Evolutionary conservation across 2,888 invertebrate genomes (phyloP).

Genomic region (Griposia aprilina): DNA sequence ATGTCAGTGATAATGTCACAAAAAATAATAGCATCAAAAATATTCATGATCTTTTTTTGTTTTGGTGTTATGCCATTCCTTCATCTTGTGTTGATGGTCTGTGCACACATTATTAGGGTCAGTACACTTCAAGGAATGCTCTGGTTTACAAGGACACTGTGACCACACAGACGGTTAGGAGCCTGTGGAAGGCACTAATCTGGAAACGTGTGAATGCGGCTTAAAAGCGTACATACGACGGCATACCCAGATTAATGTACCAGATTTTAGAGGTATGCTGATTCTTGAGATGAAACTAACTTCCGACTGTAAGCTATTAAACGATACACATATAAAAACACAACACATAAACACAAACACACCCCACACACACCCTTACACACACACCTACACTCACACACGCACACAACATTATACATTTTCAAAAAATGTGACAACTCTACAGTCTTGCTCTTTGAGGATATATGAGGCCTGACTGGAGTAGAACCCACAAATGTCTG

Average conservation of each 20-base stretch:
- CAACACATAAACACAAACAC: too few relatives aligned
- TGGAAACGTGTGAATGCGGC: neutral
- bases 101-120: neutral
- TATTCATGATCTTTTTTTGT: slow-evolving; percentile 3
- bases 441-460: neutral
- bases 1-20: slow-evolving; percentile 2
- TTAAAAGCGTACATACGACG: too few relatives aligned
- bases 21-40: neutral
- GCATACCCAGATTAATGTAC: neutral
- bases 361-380: too few relatives aligned
- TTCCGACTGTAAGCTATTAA: neutral
- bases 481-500: neutral
- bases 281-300: neutral
- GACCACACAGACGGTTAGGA: neutral
- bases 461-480: neutral
- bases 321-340: too few relatives aligned
- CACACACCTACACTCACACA: too few relatives aligned
- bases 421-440: neutral
- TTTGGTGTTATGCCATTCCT: neutral
- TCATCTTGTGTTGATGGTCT: neutral
- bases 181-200: neutral
- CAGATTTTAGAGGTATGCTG: neutral
- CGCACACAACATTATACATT: too few relatives aligned
- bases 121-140: neutral
- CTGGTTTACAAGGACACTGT: neutral